Percentiles rank a stretch among this genome's conserved stretches.
Evolutionary conservation across 1,140 invertebrate species (phyloP).

Genomic region (Diploscapter pachys): DNA sequence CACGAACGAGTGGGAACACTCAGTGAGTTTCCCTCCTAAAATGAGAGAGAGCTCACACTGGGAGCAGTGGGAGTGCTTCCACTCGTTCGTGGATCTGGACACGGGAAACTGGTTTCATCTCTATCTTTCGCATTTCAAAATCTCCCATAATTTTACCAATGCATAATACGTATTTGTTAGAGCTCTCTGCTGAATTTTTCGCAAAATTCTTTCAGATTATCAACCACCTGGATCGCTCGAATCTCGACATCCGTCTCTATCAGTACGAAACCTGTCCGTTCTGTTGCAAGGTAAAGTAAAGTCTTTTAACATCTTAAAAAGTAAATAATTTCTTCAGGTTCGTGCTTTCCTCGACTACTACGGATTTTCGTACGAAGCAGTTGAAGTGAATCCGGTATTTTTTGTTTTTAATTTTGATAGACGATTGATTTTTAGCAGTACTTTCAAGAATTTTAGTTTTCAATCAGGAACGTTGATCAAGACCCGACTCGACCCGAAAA

Average conservation of each 20-base stretch:
- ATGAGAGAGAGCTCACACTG: no score
- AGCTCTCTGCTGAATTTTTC: no score
- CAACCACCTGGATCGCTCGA: conserved; percentile 67
- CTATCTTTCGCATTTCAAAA: no score
- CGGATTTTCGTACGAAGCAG: conserved; percentile 88
- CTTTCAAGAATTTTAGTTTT: conserved; percentile 48
- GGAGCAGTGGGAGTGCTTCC: no score
- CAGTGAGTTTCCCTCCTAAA: no score
- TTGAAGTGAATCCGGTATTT: conserved; percentile 83
- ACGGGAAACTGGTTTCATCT: no score
- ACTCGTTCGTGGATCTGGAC: no score
- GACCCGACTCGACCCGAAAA: no score
- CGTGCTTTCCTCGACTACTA: conserved; percentile 86
- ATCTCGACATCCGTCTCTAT: conserved; percentile 80
- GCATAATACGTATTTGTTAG: neutral
- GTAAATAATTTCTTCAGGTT: conserved; percentile 61
- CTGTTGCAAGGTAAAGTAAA: conserved; percentile 76
- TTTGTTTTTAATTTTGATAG: neutral
- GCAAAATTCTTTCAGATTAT: conserved; percentile 30
- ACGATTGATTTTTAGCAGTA: neutral
- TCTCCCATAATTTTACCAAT: no score
- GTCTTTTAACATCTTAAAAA: conserved; percentile 15
- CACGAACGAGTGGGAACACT: no score
- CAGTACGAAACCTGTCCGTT: conserved; percentile 98
- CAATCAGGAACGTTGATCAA: no score